phyloP scores from a whole-genome alignment of 2,797 vertebrate genomes.

The Pogoniulus pusillus region DNA sequence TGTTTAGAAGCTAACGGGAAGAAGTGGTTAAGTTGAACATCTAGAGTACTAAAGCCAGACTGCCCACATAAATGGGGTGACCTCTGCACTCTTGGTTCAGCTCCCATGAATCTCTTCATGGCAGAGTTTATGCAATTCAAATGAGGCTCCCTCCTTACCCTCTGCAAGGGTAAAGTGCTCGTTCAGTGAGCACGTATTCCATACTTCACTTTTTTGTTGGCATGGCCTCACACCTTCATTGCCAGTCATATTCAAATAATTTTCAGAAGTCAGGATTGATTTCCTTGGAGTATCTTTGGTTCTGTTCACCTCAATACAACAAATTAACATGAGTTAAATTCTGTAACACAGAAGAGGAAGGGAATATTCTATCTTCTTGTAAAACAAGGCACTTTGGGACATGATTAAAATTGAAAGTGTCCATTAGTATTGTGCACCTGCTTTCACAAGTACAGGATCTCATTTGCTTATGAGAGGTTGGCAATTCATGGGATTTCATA shows the following conservation, averaged over 20 bases:
- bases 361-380: not conserved
- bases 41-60: not conserved
- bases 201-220: not conserved
- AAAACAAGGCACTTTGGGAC: not conserved
- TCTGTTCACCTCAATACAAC: not conserved
- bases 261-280: not conserved
- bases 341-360: not conserved
- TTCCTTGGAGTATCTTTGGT: not conserved
- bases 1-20: not conserved
- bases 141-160: not conserved
- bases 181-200: not conserved
- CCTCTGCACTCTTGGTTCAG: not conserved
- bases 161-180: not conserved
- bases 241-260: not conserved
- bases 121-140: not conserved
- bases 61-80: not conserved
- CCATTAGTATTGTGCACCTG: not conserved
- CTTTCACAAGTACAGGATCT: not conserved
- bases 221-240: not conserved
- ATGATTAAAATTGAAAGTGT: not conserved
- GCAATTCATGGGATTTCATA: not conserved
- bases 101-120: not conserved
- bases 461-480: not conserved
- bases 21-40: not conserved
- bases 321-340: not conserved